These are phyloP conservation scores for Petrophora chlorosata DNA, from an alignment of 2,888 invertebrate genomes.

Conservation along the genomic window DNA sequence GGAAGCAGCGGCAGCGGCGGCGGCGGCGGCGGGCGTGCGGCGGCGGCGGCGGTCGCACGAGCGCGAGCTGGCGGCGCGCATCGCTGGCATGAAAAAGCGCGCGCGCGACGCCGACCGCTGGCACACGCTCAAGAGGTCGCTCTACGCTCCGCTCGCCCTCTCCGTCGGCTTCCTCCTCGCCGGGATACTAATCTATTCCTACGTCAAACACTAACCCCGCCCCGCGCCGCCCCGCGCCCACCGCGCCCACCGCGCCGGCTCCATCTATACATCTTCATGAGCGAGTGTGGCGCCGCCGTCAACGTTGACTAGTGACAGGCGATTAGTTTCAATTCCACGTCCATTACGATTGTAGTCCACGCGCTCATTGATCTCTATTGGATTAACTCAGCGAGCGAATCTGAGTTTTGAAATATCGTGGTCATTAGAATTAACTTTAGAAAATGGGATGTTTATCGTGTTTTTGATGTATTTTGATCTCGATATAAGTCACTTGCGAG, in stretches of 20 bases:
- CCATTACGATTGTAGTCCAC: too few relatives aligned
- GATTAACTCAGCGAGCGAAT: too few relatives aligned
- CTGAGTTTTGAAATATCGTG: too few relatives aligned
- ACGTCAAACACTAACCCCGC: slow-evolving; percentile 71
- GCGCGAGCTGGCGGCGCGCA: slow-evolving; percentile 61
- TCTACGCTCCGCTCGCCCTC: slow-evolving; percentile 89
- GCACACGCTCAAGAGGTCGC: slow-evolving; percentile 90
- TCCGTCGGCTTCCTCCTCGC: slow-evolving; percentile 87
- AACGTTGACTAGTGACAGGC: too few relatives aligned
- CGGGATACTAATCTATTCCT: slow-evolving; percentile 85
- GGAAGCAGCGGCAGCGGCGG: background rate
- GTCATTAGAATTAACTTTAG: too few relatives aligned
- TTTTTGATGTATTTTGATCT: too few relatives aligned
- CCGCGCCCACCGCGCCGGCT: background rate
- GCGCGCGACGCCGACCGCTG: slow-evolving; percentile 88
- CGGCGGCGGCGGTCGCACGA: slow-evolving; percentile 54
- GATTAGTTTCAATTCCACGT: too few relatives aligned
- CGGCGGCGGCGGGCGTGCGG: slow-evolving; percentile 48
- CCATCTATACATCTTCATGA: too few relatives aligned
- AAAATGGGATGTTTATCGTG: too few relatives aligned
- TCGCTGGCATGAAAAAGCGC: slow-evolving; percentile 85
- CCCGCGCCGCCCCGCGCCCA: background rate
- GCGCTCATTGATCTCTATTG: too few relatives aligned
- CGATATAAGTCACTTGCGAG: too few relatives aligned
- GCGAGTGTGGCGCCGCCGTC: too few relatives aligned